Conservation (phyloP, 35 echinoderm and acorn worm species). For the Chiridota heheva region DNA sequence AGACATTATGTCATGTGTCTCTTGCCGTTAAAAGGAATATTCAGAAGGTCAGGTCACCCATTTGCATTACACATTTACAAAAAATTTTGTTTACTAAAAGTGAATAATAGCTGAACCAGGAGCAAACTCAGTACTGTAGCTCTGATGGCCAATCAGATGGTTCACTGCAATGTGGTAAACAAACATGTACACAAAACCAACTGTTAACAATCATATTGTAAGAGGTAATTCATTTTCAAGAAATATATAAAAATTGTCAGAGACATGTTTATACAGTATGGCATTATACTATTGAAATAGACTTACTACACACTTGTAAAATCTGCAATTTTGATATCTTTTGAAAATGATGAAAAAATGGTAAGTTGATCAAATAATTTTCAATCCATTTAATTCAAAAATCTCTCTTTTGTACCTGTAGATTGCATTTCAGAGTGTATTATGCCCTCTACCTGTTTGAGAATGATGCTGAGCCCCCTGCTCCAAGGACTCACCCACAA, state of each 20-base stretch:
- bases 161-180: background rate
- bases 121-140: no score
- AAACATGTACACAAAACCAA: background rate
- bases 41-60: no score
- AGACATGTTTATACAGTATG: background rate
- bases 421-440: constrained; percentile 50
- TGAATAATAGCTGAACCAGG: no score
- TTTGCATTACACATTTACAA: no score
- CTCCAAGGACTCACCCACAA: no score
- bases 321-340: background rate
- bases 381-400: background rate
- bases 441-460: constrained; percentile 55
- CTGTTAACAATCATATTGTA: background rate
- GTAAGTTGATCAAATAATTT: background rate
- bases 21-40: no score
- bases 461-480: no score
- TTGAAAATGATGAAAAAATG: background rate
- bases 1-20: no score
- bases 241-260: background rate
- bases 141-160: no score
- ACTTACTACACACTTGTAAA: background rate
- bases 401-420: background rate
- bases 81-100: no score
- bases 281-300: background rate
- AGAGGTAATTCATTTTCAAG: no score